Base-by-base conservation (phyloP, 2,888 invertebrate genomes). In the Sceliomorpha sp. region DNA sequence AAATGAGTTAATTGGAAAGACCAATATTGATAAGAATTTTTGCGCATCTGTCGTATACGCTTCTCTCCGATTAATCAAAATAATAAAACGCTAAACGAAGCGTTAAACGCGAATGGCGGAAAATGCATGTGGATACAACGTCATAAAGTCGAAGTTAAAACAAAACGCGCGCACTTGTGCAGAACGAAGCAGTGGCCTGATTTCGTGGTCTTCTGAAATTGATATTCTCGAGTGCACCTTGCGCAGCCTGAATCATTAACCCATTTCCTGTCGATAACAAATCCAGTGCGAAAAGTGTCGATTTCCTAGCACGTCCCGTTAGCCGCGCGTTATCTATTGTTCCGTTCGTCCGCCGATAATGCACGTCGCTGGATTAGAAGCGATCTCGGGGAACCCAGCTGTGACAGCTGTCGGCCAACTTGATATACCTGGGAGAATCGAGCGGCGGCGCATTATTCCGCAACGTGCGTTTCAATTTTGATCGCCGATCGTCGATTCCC, bases 261-360 rank as follows among this genome's bases (percentile, higher is more conserved):
- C 64, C 56, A 58, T 55, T 40, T 63, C 47, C 53, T 37, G 47
- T 32, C 47, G 63, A 63, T 55, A 53, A 55, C 53, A 31, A 62
- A 62, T 62, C 63, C 64, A 69, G 70, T 55, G 58, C 62, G 71
- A 73, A 75, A 72, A 73, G 73, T 59, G 72, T 67, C 70, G 36
- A 47, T 44, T 53, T 53, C 53, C 60, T 42, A 42, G 14, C 13
- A 29, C 29, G 31, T 51, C 24, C 53, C 62, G 51, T 53, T 62
- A 51, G 8, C 13, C 37, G 27, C 14, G 36, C 31, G 36, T 44
- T 60, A 62, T 62, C 62, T 50, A 53, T 62, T 53, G 62, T 62
- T 47, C 53, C 53, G 29, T 53, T 53, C 37, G 15, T 36, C 51
- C 31, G 31, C 24, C 45, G 39, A 62, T 62, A 60, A 51, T 13